Evolutionary conservation across 2,888 invertebrate genomes (phyloP).

Genomic region (Drosophila siamana): DNA sequence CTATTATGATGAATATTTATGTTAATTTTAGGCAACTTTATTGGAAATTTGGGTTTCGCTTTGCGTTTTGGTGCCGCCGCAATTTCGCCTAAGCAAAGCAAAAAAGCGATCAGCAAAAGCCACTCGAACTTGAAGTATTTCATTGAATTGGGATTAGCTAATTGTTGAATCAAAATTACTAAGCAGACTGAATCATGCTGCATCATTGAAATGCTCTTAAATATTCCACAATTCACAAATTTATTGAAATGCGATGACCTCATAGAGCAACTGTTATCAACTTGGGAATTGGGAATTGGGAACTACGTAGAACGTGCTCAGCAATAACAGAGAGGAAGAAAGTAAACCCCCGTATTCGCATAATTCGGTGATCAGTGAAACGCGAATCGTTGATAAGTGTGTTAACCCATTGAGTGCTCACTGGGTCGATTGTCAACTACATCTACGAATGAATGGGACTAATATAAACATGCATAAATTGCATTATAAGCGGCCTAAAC

Average conservation of each 20-base stretch:
- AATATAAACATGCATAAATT: slow-evolving; percentile 76
- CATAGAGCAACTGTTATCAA: slow-evolving; percentile 43
- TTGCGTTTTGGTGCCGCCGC: slow-evolving; percentile 53
- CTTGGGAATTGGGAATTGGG: slow-evolving; percentile 30
- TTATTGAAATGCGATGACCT: slow-evolving; percentile 20
- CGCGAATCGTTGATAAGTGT: slow-evolving; percentile 4
- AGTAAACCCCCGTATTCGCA: slow-evolving; percentile 37
- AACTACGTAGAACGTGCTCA: slow-evolving; percentile 24
- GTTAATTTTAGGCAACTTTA: slow-evolving; percentile 49
- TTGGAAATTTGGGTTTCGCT: slow-evolving; percentile 16
- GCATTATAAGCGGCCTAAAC: slow-evolving; percentile 74
- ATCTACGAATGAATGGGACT: slow-evolving; percentile 25
- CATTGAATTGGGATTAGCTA: slow-evolving; percentile 35
- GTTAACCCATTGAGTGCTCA: slow-evolving; percentile 54
- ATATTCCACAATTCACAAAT: slow-evolving; percentile 11
- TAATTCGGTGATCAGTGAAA: background rate
- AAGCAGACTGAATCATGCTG: slow-evolving; percentile 21
- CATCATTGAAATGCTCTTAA: slow-evolving; percentile 26
- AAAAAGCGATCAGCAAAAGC: slow-evolving; percentile 31
- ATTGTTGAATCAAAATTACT: background rate
- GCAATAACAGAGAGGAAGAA: slow-evolving; percentile 14
- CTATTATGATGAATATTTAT: slow-evolving; percentile 67
- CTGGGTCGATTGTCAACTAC: slow-evolving; percentile 33
- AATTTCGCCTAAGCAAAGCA: slow-evolving; percentile 35
- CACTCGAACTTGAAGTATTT: slow-evolving; percentile 60